Evolutionary conservation across 2,888 invertebrate genomes (phyloP), one percentile per base, ranked within the genome.

Genomic region (Stenolophus ochropezus): DNA sequence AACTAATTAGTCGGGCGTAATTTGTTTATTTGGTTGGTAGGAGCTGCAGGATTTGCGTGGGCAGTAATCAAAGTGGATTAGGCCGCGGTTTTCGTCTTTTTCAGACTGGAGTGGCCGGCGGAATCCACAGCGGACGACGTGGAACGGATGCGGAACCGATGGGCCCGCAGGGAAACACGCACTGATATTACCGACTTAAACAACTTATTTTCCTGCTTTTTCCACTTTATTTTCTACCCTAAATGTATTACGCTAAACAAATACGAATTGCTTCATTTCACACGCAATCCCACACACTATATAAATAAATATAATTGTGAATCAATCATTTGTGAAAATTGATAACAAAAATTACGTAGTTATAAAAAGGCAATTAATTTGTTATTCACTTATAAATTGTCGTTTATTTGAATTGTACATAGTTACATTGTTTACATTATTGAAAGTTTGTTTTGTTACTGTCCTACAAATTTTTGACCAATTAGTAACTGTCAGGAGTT

Each of bases 31-130:
- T 69, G 79, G 69, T 79, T 77, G 33, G 20, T 25, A 33, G 78
- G n/a, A n/a, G 16, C 61, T 53, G 69, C 20, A 51, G 78, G 65
- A 78, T 78, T 78, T 78, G 78, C 65, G 78, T 65, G 49, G 20
- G 42, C 23, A 21, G 71, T 71, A 79, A 79, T 79, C 79, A 79
- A 69, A 78, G 47, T 78, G 65, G 78, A 78, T 78, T 78, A 79
- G 77, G 21, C 42, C 47, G 49, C 20, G 58, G 20, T 79, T 79
- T 79, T 79, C 27, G 69, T 53, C 21, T 53, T 79, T 79, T 71
- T 65, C 53, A 18, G 23, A 27, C 51, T 53, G 53, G 25, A 79
- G 27, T 69, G 42, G 27, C 8, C 25, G 27, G 71, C 11, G 6
- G 33, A 65, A 58, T 61, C 21, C 58, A 25, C 16, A 14, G 27